These are phyloP conservation scores for Drosophila austrosaltans DNA, from an alignment of 2,888 invertebrate species.

Conservation along the genomic window DNA sequence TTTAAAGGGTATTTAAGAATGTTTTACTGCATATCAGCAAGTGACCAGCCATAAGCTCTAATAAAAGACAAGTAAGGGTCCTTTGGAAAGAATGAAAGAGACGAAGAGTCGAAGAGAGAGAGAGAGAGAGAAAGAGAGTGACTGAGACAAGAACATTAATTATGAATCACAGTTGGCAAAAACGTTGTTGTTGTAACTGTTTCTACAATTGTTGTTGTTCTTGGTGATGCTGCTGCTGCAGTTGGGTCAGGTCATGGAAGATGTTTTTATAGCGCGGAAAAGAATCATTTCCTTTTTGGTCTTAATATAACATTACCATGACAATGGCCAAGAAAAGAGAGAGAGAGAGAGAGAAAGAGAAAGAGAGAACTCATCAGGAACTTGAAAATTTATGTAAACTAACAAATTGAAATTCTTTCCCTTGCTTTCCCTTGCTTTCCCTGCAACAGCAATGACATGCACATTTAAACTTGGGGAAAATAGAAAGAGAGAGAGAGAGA, in stretches of 20 bases:
- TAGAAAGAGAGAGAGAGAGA: not conserved
- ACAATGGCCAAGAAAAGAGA: constrained; percentile 50
- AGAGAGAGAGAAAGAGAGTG: constrained; percentile 1
- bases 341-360: constrained; percentile 2
- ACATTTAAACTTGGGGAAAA: constrained; percentile 56
- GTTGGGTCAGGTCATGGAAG: constrained; percentile 29
- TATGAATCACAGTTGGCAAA: constrained; percentile 65
- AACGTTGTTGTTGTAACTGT: constrained; percentile 11
- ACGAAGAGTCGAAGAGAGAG: not conserved
- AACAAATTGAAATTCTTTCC: constrained; percentile 71
- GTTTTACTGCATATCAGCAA: constrained; percentile 32
- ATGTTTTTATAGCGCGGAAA: constrained; percentile 51
- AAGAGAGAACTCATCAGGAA: constrained; percentile 66
- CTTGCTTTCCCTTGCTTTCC: not conserved
- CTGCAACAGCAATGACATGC: constrained; percentile 67
- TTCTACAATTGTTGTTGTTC: not conserved
- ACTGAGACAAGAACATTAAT: constrained; percentile 57
- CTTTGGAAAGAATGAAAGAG: not conserved
- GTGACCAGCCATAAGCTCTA: constrained; percentile 38
- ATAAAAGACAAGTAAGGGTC: constrained; percentile 23
- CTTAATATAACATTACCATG: constrained; percentile 58
- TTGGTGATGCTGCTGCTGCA: constrained; percentile 8
- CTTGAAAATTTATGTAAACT: constrained; percentile 69
- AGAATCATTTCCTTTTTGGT: constrained; percentile 53
- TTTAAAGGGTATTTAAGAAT: constrained; percentile 44